phyloP scores from a whole-genome alignment of 2,113 vertebrate species.

The Phrynosoma platyrhinos region DNA sequence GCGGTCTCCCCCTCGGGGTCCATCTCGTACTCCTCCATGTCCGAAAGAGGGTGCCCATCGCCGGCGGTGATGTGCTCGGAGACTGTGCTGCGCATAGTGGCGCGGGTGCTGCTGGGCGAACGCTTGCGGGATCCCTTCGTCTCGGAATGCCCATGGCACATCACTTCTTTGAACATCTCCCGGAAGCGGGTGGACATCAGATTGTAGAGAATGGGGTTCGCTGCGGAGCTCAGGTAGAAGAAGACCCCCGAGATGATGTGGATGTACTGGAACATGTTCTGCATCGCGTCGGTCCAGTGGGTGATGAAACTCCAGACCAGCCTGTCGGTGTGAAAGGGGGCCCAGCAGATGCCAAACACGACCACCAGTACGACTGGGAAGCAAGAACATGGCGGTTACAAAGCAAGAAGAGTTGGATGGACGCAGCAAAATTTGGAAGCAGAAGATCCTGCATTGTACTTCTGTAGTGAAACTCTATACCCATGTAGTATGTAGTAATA shows the following conservation, averaged over 20 bases:
- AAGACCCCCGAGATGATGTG: slow-evolving; percentile 90
- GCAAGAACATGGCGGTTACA: background rate
- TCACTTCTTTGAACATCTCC: slow-evolving; percentile 91
- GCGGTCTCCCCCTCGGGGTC: slow-evolving; percentile 34
- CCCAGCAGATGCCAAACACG: slow-evolving; percentile 95
- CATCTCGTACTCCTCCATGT: slow-evolving; percentile 57
- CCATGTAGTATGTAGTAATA: too few species aligned
- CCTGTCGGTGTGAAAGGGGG: slow-evolving; percentile 91
- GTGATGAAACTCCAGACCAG: slow-evolving; percentile 93
- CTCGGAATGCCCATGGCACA: slow-evolving; percentile 74
- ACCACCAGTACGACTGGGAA: slow-evolving; percentile 88
- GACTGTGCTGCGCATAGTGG: slow-evolving; percentile 84
- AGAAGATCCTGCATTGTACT: too few species aligned
- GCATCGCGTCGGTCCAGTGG: slow-evolving; percentile 80
- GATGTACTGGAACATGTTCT: slow-evolving; percentile 83
- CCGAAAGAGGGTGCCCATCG: slow-evolving; percentile 54
- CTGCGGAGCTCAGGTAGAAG: slow-evolving; percentile 91
- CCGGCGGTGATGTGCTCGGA: slow-evolving; percentile 74
- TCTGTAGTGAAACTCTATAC: too few species aligned
- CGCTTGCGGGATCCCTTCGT: slow-evolving; percentile 48
- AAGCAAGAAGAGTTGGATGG: too few species aligned
- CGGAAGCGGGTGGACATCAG: slow-evolving; percentile 94
- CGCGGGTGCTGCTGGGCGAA: slow-evolving; percentile 82
- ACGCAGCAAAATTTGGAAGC: too few species aligned
- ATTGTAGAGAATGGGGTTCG: slow-evolving; percentile 94